A percentile compares a stretch with the other conserved stretches of the same genome.
Evolutionary conservation across 2,888 invertebrate genomes (phyloP).

Genomic region (Syritta pipiens): DNA sequence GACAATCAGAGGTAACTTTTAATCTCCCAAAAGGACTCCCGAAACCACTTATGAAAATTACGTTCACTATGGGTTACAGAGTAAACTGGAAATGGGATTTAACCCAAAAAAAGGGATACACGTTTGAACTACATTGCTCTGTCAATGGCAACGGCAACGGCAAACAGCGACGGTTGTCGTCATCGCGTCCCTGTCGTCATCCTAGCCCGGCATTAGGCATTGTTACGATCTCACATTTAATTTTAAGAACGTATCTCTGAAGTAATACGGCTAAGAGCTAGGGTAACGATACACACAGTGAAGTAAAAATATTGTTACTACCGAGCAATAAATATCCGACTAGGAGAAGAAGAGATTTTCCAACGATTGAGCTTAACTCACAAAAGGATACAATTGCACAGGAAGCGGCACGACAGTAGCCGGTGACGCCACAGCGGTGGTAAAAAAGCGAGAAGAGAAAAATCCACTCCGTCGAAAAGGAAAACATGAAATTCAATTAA

Average conservation of each 20-base stretch:
- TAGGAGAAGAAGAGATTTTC: conserved; percentile 47
- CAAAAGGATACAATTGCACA: conserved; percentile 55
- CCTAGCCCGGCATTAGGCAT: conserved; percentile 17
- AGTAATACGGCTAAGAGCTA: conserved; percentile 50
- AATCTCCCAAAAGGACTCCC: conserved; percentile 10
- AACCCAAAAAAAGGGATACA: too few relatives aligned
- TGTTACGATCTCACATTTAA: conserved; percentile 48
- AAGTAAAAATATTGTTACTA: conserved; percentile 31
- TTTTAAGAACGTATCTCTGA: conserved; percentile 36
- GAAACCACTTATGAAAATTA: conserved; percentile 54
- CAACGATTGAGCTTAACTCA: conserved; percentile 49
- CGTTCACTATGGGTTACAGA: conserved; percentile 4
- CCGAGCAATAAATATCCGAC: conserved; percentile 54
- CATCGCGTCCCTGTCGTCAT: conserved; percentile 6
- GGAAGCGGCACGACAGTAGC: conserved; percentile 21
- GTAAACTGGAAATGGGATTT: too few relatives aligned
- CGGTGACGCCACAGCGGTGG: not conserved
- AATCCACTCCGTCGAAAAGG: conserved; percentile 61
- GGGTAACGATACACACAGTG: conserved; percentile 13
- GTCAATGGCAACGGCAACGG: not conserved
- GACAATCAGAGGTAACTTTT: conserved; percentile 32
- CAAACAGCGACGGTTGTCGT: too few relatives aligned
- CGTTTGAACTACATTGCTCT: too few relatives aligned
- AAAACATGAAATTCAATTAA: conserved; percentile 69
- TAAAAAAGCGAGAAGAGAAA: conserved; percentile 13